Percentiles rank a stretch among this genome's conserved stretches.
Evolutionary conservation across 2,797 vertebrate species (phyloP).

Genomic region (Sebastes paucispinis): DNA sequence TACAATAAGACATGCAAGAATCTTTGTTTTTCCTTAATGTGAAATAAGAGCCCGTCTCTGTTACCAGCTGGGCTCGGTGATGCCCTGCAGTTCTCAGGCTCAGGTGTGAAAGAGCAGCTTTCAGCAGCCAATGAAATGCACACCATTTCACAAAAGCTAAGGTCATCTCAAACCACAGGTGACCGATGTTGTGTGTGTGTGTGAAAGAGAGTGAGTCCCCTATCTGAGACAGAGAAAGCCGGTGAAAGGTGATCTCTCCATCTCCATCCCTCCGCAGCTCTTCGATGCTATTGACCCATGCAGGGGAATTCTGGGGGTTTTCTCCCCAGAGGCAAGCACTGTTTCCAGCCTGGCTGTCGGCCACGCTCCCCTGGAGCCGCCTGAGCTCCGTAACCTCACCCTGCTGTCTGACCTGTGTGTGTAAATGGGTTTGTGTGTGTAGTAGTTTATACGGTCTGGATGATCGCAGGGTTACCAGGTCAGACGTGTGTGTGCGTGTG

Average conservation of each 20-base stretch:
- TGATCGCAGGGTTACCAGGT: constrained; percentile 20
- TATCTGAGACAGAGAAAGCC: not conserved
- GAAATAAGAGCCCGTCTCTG: not conserved
- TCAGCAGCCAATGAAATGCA: not conserved
- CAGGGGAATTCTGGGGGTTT: constrained; percentile 22
- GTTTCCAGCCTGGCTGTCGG: constrained; percentile 43
- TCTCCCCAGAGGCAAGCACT: constrained; percentile 21
- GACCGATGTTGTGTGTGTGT: not conserved
- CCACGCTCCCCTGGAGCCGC: not conserved
- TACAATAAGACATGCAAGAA: too few relatives aligned
- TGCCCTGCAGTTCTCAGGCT: not conserved
- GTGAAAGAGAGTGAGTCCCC: not conserved
- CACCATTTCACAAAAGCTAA: not conserved
- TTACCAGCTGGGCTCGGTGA: not conserved
- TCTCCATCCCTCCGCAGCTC: constrained; percentile 12
- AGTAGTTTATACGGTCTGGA: constrained; percentile 9
- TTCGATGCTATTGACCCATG: constrained; percentile 39
- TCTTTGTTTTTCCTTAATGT: not conserved
- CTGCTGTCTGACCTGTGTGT: constrained; percentile 27
- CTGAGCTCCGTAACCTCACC: not conserved
- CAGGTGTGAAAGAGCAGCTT: constrained; percentile 16
- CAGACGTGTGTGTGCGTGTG: not conserved
- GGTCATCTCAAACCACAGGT: constrained; percentile 8
- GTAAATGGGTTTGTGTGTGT: not conserved
- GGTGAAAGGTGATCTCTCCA: constrained; percentile 40